Percentiles rank a stretch among this genome's conserved stretches.
phyloP scores from a whole-genome alignment of 2,888 invertebrate species.

The Xanthorhoe designata region DNA sequence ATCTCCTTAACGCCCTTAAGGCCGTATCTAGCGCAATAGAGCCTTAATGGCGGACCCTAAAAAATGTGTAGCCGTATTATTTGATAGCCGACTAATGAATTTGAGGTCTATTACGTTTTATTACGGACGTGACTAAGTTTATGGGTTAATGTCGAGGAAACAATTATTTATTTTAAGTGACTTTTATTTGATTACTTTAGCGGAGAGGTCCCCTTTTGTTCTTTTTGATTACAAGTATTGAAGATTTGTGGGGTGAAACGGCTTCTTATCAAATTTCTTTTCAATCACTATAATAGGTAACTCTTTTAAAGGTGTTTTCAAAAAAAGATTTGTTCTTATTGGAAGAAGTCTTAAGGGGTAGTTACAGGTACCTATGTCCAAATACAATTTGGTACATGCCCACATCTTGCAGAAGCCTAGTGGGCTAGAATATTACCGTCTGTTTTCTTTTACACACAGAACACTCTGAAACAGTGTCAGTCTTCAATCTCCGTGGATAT shows the following conservation, averaged over 20 bases:
- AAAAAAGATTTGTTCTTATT: no score
- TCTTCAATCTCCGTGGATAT: slow-evolving; percentile 29
- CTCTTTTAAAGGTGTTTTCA: no score
- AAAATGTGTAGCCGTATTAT: slow-evolving; percentile 38
- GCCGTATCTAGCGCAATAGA: slow-evolving; percentile 33
- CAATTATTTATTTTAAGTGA: slow-evolving; percentile 5
- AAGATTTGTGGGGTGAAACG: no score
- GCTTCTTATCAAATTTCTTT: no score
- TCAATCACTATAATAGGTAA: no score
- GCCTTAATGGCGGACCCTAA: slow-evolving; percentile 33
- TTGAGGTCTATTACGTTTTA: slow-evolving; percentile 36
- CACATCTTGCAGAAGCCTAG: no score
- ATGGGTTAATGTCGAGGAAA: slow-evolving; percentile 12
- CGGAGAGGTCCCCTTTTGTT: background rate
- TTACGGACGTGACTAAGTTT: slow-evolving; percentile 32
- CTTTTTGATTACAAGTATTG: background rate
- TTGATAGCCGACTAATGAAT: slow-evolving; percentile 37
- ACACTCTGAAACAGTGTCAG: slow-evolving; percentile 1
- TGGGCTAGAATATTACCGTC: no score
- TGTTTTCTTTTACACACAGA: background rate
- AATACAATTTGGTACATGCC: no score
- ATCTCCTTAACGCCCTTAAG: slow-evolving; percentile 33
- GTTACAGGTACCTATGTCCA: no score
- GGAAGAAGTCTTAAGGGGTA: no score
- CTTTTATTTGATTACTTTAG: slow-evolving; percentile 10